Evolutionary conservation across 2,888 invertebrate genomes (phyloP).

Genomic region (Ophioninae sp.): DNA sequence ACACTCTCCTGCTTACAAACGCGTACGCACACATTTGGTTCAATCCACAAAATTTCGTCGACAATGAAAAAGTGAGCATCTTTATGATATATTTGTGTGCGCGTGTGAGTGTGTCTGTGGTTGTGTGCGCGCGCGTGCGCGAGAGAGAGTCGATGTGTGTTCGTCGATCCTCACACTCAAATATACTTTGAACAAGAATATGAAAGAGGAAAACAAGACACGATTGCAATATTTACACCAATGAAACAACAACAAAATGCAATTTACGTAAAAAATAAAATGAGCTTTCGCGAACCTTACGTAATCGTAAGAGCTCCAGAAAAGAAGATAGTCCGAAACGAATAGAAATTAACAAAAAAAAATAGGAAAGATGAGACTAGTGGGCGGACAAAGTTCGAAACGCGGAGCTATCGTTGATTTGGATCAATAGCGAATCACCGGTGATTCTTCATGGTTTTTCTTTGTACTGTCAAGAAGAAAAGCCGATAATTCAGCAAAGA

Average conservation of each 20-base stretch:
- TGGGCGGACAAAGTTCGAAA: constrained; percentile 44
- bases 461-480: constrained; percentile 29
- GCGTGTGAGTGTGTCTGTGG: neutral
- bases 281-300: constrained; percentile 46
- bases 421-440: constrained; percentile 17
- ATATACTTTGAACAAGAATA: constrained; percentile 56
- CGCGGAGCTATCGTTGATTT: constrained; percentile 39
- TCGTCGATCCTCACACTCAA: constrained; percentile 44
- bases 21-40: constrained; percentile 38
- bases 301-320: constrained; percentile 19
- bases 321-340: constrained; percentile 34
- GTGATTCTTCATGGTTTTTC: constrained; percentile 5
- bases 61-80: constrained; percentile 51
- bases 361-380: constrained; percentile 47
- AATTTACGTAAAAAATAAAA: constrained; percentile 36
- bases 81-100: constrained; percentile 30
- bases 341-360: constrained; percentile 17
- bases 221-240: constrained; percentile 54
- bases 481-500: constrained; percentile 2
- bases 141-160: too few relatives aligned
- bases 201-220: constrained; percentile 27
- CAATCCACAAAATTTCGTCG: constrained; percentile 36
- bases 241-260: constrained; percentile 46
- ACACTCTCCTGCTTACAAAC: constrained; percentile 14
- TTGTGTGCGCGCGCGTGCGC: too few relatives aligned